A percentile compares a stretch with the other conserved stretches of the same genome.
Evolutionary conservation across 2,888 invertebrate genomes (phyloP).

Genomic region (Seira ritae): DNA sequence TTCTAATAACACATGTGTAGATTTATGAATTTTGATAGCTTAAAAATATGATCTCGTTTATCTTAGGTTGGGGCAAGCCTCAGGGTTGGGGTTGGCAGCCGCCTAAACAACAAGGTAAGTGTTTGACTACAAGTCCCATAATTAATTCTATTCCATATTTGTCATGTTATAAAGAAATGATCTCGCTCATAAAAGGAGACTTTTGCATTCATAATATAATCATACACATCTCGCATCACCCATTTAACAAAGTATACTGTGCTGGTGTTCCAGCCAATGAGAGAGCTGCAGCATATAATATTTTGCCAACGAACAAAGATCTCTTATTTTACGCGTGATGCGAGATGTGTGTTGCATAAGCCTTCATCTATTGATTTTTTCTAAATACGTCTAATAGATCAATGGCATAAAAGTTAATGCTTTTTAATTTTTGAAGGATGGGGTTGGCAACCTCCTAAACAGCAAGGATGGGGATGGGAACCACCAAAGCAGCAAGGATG

Average conservation of each 20-base stretch:
- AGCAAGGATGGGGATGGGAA: conserved; percentile 53
- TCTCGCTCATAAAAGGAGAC: too few relatives aligned
- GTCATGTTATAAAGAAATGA: too few relatives aligned
- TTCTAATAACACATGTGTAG: too few relatives aligned
- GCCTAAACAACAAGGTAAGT: conserved; percentile 25
- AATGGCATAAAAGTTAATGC: neutral
- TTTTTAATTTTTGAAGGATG: conserved; percentile 28
- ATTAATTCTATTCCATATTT: too few relatives aligned
- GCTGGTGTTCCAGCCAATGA: too few relatives aligned
- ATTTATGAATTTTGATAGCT: too few relatives aligned
- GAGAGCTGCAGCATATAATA: neutral
- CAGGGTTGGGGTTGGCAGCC: neutral
- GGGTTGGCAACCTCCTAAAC: conserved; percentile 13
- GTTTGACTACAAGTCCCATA: too few relatives aligned
- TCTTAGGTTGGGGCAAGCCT: conserved; percentile 1
- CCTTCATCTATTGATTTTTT: neutral
- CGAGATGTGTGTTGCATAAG: neutral
- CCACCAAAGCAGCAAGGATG: conserved; percentile 36
- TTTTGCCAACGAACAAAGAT: neutral
- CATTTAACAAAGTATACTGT: too few relatives aligned
- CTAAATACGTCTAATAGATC: neutral
- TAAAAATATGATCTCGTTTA: too few relatives aligned
- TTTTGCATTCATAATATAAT: too few relatives aligned
- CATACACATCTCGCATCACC: too few relatives aligned
- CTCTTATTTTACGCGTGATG: neutral